Evolutionary conservation across 1,140 invertebrate genomes (phyloP), one percentile per base, ranked within the genome.

Genomic region (Anastatus disparis): DNA sequence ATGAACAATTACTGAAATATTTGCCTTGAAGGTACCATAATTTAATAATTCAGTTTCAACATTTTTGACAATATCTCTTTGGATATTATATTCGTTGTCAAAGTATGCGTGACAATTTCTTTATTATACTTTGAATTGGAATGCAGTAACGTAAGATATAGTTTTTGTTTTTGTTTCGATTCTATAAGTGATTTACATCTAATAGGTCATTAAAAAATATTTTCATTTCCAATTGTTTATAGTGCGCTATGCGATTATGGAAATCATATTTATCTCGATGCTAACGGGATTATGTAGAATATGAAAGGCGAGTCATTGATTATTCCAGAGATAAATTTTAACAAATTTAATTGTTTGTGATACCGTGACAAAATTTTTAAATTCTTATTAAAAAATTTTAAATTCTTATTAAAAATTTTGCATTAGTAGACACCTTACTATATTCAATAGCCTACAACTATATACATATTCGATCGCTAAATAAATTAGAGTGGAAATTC

Each of bases 231-330:
- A n/a, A 35, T 48, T 48, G 53, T 67, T 22, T 17, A 20, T 8
- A 20, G 1, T 38, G 52, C 3, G 31, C 4, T 35, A 35, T 10
- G n/a, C 20, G 40, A 50, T 59, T 59, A 58, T 50, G 55, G 55
- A 50, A 58, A 59, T 50, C 35, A 20, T n/a, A 48, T 40, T 3
- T 0, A 26, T 38, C 48, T 50, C 12, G 2, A 15, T 52, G 9
- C 58, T 66, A 67, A 46, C 42, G 52, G 22, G 44, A 48, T 58
- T 35, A 38, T n/a, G n/a, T n/a, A n/a, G n/a, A 15, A 15, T 40
- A 24, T 56, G 17, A 17, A 8, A 12, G 22, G 6, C 42, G 44
- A 52, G 42, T 68, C 44, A 48, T 38, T 7, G 53, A 55, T 65
- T 65, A n/a, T 53, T 55, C 22, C 42, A 15, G 20, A 12, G 62